phyloP scores from a whole-genome alignment of 2,113 vertebrate genomes.

The Tetrao urogallus region DNA sequence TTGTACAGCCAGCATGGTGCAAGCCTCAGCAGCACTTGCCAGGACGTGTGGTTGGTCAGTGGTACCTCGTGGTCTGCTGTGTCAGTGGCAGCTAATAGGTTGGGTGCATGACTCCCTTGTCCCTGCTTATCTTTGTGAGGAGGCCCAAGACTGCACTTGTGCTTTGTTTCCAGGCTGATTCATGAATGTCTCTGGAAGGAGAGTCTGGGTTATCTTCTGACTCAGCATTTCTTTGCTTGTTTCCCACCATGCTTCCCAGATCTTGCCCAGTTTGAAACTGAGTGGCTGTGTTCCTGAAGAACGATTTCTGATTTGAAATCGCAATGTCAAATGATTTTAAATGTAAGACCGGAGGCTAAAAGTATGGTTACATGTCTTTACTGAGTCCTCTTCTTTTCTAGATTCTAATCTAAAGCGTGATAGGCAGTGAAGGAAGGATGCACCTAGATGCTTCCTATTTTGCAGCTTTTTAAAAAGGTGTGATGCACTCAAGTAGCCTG shows the following conservation, averaged over 20 bases:
- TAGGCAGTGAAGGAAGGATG: not conserved
- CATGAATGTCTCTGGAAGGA: not conserved
- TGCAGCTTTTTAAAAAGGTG: not conserved
- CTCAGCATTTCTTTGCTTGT: not conserved
- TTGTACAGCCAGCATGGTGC: not conserved
- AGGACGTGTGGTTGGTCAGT: not conserved
- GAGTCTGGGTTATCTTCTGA: not conserved
- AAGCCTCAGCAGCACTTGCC: not conserved
- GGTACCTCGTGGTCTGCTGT: not conserved
- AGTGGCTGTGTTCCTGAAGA: not conserved
- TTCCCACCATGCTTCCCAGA: not conserved
- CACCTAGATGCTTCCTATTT: not conserved
- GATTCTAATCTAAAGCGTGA: not conserved
- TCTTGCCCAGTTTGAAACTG: not conserved
- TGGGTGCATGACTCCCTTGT: not conserved
- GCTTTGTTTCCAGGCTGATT: not conserved
- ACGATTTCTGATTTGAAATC: not conserved
- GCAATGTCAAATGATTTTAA: not conserved
- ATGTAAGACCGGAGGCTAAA: not conserved
- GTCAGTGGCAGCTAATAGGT: not conserved
- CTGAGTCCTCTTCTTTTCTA: not conserved
- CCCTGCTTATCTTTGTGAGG: not conserved
- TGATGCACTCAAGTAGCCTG: not conserved
- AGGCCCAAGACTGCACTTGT: not conserved
- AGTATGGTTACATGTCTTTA: not conserved